These are phyloP conservation scores for Watsonalla cultraria DNA, from an alignment of 2,888 invertebrate genomes.

Conservation along the genomic window DNA sequence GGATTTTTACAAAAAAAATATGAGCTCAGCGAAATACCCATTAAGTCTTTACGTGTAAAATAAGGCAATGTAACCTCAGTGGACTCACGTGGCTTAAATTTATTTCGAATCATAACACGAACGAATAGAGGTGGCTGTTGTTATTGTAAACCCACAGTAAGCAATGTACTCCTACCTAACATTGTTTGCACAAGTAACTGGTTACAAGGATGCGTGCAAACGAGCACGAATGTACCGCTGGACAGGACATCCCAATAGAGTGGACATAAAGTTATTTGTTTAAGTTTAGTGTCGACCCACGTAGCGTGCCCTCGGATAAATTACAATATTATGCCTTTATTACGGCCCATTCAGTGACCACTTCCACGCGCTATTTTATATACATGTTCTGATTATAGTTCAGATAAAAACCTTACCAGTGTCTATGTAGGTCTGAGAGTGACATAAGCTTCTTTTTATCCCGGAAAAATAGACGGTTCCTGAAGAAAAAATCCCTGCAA, in stretches of 20 bases:
- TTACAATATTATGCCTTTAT: conserved; percentile 68
- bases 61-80: no score
- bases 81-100: no score
- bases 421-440: no score
- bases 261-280: conserved; percentile 73
- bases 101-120: no score
- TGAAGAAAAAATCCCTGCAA: no score
- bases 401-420: background rate
- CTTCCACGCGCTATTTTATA: conserved; percentile 34
- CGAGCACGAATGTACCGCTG: conserved; percentile 30
- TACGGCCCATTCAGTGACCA: conserved; percentile 51
- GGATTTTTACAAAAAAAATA: no score
- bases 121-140: no score
- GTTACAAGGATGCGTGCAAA: conserved; percentile 25
- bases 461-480: no score
- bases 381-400: background rate
- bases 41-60: no score
- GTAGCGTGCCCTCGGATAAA: conserved; percentile 34
- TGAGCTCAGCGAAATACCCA: no score
- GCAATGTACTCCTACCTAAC: conserved; percentile 4
- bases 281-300: conserved; percentile 74
- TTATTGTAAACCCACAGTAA: no score
- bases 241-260: conserved; percentile 76
- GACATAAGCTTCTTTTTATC: no score
- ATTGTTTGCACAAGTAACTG: conserved; percentile 12